A percentile compares a stretch with the other conserved stretches of the same genome.
Conservation (phyloP, 2,888 invertebrate genomes). For the Lamellibrachia columna region DNA sequence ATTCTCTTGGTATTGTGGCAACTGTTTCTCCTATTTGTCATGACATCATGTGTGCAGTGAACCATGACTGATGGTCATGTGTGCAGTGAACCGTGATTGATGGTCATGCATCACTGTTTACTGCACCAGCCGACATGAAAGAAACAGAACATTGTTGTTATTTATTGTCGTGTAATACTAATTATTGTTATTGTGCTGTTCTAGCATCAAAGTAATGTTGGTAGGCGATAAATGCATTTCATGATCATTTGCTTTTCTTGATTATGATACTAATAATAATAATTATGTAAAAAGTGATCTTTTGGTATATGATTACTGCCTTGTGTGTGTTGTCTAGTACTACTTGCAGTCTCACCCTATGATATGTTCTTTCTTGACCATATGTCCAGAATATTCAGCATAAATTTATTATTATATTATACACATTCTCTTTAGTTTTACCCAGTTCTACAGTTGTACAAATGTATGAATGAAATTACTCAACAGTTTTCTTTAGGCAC, state of each 20-base stretch:
- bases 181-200: background rate
- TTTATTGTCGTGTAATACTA: background rate
- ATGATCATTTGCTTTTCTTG: background rate
- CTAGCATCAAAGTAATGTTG: background rate
- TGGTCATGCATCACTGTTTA: background rate
- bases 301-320: background rate
- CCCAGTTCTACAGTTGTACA: background rate
- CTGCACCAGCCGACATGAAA: background rate
- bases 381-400: too few species aligned
- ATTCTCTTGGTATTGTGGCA: background rate
- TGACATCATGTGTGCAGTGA: background rate
- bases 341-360: background rate
- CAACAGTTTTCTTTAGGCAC: background rate
- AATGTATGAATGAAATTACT: background rate
- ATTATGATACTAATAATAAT: background rate
- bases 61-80: background rate
- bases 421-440: background rate
- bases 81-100: background rate
- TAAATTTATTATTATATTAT: background rate
- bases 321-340: background rate
- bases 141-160: background rate
- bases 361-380: too few species aligned
- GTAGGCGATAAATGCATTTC: background rate
- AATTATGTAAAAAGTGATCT: background rate
- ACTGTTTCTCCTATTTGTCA: background rate